A percentile compares a stretch with the other conserved stretches of the same genome.
These are phyloP conservation scores for Trachelus tabidus DNA, from an alignment of 2,888 invertebrate species.

Conservation along the genomic window DNA sequence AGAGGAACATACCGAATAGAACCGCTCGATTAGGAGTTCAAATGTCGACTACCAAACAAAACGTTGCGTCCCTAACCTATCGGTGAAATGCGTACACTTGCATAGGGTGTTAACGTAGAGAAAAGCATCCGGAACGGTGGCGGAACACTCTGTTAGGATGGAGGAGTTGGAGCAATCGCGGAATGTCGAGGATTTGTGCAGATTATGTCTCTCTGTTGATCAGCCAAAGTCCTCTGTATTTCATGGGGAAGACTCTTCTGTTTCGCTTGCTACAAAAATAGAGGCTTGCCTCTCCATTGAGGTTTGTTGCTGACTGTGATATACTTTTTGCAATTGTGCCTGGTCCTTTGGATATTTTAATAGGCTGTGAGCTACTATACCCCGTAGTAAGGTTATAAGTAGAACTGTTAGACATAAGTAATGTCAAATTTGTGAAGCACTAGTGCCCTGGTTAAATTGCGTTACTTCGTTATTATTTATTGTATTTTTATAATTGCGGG, in stretches of 20 bases:
- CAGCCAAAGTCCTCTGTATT: slow-evolving; percentile 73
- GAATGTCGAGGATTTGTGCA: slow-evolving; percentile 69
- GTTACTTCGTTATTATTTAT: not conserved
- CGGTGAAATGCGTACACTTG: slow-evolving; percentile 13
- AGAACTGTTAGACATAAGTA: too few species aligned
- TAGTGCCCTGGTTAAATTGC: not conserved
- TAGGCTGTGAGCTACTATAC: too few species aligned
- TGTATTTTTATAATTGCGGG: slow-evolving; percentile 43
- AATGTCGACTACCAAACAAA: slow-evolving; percentile 49
- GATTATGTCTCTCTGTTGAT: slow-evolving; percentile 74
- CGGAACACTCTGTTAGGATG: slow-evolving; percentile 35
- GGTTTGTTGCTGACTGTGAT: slow-evolving; percentile 65
- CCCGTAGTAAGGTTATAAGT: too few species aligned
- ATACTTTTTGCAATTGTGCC: too few species aligned
- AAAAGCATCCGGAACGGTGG: not conserved
- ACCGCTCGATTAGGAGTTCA: slow-evolving; percentile 43
- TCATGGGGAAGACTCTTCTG: slow-evolving; percentile 68
- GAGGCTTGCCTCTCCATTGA: slow-evolving; percentile 74
- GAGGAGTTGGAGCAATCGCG: slow-evolving; percentile 46
- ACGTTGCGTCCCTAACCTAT: slow-evolving; percentile 53
- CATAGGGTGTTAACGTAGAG: not conserved
- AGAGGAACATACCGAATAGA: slow-evolving; percentile 24
- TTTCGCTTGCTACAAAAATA: slow-evolving; percentile 73
- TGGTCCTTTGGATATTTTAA: too few species aligned
- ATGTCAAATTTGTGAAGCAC: too few species aligned